Base-by-base conservation (phyloP, 2,888 invertebrate genomes). In the Caenorhabditis sp. region DNA sequence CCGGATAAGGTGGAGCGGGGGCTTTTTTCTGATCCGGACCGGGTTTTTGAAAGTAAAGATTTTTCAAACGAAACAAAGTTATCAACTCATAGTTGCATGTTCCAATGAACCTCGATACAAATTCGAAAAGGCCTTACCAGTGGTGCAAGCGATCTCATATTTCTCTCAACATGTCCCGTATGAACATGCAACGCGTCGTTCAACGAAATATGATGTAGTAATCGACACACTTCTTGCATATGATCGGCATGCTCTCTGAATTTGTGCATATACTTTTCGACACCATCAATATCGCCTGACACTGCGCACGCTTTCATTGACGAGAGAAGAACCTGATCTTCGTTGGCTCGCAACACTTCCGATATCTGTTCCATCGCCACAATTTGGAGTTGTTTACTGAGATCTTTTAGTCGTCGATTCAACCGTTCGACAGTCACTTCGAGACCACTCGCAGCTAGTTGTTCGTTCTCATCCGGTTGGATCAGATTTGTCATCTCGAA, bases 221-320 rank as follows among this genome's bases (percentile, higher is more conserved):
- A 91, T 90, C 97, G 97, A 90, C 97, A 97, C 81, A 95, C 96
- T 92, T 99, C 97, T 89, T 97, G 93, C 88, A 97, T 93, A 89
- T 97, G 97, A 90, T 97, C 97, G 88, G 96, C 93, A 90, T 95
- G 95, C 90, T 97, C 97, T 88, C 94, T 93, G 89, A 97, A 97
- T 89, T 93, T 93, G 90, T 95, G 94, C 86, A 95, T 93, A 89
- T 93, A 93, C 89, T 94, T 95, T 89, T 95, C 94, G 86, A 97
- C 92, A 89, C 94, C 92, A 89, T 95, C 94, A 86, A 93, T 92
- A 90, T 94, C 93, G 72, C 93, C 93, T 78, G 92, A 91, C 78
- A 93, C 89, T 49, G 93, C 84, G 69, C 87, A 88, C 12, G 88
- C 86, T 68, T 86, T 86, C 61, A 86, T 79, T 10, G 84, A 84